Conservation (phyloP, 2,113 vertebrate genomes). For the Neolamprologus falcicula region DNA sequence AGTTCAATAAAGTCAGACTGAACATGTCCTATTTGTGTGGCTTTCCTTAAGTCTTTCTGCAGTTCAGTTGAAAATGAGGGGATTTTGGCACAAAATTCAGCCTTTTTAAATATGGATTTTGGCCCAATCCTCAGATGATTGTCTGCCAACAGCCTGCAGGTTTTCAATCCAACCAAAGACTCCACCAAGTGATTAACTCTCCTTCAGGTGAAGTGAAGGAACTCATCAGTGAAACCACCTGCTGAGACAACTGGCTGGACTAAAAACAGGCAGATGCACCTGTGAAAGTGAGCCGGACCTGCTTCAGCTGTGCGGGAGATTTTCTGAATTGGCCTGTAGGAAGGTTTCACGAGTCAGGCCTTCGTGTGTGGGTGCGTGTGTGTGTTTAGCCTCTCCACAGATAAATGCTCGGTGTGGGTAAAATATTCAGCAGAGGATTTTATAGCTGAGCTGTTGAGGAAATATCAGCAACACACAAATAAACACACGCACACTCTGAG, state of each 20-base stretch:
- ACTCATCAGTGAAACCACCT: background rate
- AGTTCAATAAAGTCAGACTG: background rate
- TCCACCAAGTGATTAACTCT: background rate
- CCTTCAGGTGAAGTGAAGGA: background rate
- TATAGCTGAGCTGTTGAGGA: background rate
- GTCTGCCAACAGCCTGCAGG: background rate
- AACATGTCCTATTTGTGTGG: background rate
- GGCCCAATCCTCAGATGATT: background rate
- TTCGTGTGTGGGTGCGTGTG: background rate
- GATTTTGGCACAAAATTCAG: background rate
- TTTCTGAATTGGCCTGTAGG: background rate
- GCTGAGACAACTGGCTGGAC: background rate
- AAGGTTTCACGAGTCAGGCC: background rate
- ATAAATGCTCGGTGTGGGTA: background rate
- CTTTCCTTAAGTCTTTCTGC: background rate
- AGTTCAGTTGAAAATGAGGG: background rate
- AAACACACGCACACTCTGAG: background rate
- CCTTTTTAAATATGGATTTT: background rate
- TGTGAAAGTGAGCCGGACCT: background rate
- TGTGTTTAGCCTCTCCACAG: background rate
- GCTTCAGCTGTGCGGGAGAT: background rate
- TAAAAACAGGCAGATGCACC: background rate
- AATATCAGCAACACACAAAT: background rate
- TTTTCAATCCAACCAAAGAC: background rate
- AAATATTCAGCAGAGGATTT: constrained; percentile 25